Conservation (phyloP, 1,140 invertebrate species). For the Lasioglossum baleicum region DNA sequence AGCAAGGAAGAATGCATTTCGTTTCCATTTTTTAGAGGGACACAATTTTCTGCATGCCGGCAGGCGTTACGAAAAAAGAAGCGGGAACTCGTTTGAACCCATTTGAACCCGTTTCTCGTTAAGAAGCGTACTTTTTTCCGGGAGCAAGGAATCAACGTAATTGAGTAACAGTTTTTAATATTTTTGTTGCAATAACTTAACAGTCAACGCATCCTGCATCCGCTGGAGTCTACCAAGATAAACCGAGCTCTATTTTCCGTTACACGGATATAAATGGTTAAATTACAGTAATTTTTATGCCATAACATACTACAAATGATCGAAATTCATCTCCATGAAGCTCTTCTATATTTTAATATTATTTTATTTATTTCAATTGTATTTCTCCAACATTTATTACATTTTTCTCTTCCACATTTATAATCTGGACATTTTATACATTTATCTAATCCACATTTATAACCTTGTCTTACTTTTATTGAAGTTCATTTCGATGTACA, state of each 20-base stretch:
- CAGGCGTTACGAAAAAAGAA: neutral
- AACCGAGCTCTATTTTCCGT: constrained; percentile 14
- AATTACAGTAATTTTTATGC: neutral
- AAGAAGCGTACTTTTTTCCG: constrained; percentile 4
- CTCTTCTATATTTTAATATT: too few species aligned
- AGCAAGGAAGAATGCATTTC: neutral
- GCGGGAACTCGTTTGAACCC: neutral
- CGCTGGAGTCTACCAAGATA: too few species aligned
- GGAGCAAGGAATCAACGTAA: neutral
- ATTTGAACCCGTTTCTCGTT: neutral
- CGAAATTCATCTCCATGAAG: too few species aligned
- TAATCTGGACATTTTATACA: too few species aligned
- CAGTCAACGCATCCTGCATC: neutral
- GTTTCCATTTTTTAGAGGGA: neutral
- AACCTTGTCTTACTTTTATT: too few species aligned
- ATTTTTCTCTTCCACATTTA: too few species aligned
- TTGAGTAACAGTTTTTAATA: constrained; percentile 7
- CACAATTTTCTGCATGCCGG: neutral
- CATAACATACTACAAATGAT: too few species aligned
- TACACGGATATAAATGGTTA: neutral
- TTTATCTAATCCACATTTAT: too few species aligned
- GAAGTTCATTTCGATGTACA: too few species aligned
- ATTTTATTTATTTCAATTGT: too few species aligned
- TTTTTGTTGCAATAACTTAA: neutral
- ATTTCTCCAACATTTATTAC: too few species aligned